These are phyloP conservation scores for Campoplex nolae DNA, from an alignment of 2,888 invertebrate species.

Conservation along the genomic window DNA sequence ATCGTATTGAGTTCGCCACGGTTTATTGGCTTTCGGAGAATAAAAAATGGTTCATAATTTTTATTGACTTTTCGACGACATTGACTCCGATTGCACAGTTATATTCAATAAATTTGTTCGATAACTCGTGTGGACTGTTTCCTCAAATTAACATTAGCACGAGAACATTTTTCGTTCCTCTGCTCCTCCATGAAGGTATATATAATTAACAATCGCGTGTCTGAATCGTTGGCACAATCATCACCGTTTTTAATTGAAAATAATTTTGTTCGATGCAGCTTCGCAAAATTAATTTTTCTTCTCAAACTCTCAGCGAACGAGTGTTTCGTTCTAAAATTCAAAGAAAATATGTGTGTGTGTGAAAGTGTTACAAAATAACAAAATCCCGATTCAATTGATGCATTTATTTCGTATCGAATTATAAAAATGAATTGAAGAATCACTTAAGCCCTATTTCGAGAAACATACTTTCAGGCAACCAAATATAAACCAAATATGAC, in stretches of 20 bases:
- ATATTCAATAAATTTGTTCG: background rate
- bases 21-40: background rate
- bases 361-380: background rate
- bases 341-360: background rate
- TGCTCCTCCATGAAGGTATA: background rate
- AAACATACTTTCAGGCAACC: no score
- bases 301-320: background rate
- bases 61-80: background rate
- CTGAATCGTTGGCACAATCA: background rate
- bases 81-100: background rate
- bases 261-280: background rate
- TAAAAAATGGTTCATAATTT: no score
- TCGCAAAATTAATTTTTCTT: background rate
- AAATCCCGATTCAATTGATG: background rate
- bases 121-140: slow-evolving; percentile 24
- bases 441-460: background rate
- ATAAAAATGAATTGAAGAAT: background rate
- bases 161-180: slow-evolving; percentile 7
- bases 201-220: slow-evolving; percentile 48
- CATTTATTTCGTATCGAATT: background rate
- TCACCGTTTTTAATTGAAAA: background rate
- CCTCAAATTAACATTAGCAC: slow-evolving; percentile 36
- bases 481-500: no score
- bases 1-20: background rate
- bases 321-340: background rate